Conservation (phyloP, 1,140 invertebrate species). For the Zaprionus kolodkinae region DNA sequence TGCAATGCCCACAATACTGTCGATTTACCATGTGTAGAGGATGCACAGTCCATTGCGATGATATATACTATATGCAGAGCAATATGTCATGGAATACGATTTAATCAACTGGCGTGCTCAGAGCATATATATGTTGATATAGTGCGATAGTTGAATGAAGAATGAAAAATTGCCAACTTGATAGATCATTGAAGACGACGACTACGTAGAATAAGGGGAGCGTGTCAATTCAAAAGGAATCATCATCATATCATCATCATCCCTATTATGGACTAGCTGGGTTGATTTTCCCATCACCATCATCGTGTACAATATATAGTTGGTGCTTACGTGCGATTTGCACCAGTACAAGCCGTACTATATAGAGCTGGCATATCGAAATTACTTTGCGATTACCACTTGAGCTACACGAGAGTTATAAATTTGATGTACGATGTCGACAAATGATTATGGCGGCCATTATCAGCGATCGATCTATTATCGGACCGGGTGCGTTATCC, state of each 20-base stretch:
- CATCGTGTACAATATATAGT: not conserved
- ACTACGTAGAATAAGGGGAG: not conserved
- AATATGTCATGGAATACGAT: not conserved
- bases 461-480: slow-evolving; percentile 32
- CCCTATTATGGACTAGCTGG: not conserved
- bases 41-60: not conserved
- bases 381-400: slow-evolving; percentile 25
- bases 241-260: not conserved
- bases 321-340: slow-evolving; percentile 16
- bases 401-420: slow-evolving; percentile 28
- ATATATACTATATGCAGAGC: too few species aligned
- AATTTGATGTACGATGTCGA: slow-evolving; percentile 38
- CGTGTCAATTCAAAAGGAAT: not conserved
- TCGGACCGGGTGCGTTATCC: slow-evolving; percentile 13
- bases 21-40: not conserved
- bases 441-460: slow-evolving; percentile 10
- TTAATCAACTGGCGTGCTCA: not conserved
- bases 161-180: not conserved
- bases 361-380: slow-evolving; percentile 20
- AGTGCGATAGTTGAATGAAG: not conserved
- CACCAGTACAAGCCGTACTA: not conserved
- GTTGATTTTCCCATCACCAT: not conserved
- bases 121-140: not conserved
- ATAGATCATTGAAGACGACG: too few species aligned
- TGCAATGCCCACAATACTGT: too few species aligned